These are phyloP conservation scores for Sphaeramia orbicularis DNA, from an alignment of 2,797 vertebrate genomes.

Conservation along the genomic window DNA sequence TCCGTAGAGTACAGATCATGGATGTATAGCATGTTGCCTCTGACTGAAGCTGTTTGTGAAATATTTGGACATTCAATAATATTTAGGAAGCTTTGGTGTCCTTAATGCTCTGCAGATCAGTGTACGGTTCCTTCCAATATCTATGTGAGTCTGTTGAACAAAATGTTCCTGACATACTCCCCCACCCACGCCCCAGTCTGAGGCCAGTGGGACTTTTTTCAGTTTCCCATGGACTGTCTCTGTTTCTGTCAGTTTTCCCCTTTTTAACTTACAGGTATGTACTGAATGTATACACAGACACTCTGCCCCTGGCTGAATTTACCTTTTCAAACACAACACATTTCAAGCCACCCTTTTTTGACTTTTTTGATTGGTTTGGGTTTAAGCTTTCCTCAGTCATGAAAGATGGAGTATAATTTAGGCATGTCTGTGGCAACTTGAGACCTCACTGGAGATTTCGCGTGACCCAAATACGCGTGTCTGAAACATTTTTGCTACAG, in stretches of 20 bases:
- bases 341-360: constrained; percentile 14
- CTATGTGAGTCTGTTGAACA: constrained; percentile 49
- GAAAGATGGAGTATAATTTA: constrained; percentile 5
- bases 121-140: neutral
- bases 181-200: constrained; percentile 32
- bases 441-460: no score
- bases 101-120: neutral
- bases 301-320: neutral
- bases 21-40: neutral
- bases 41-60: neutral
- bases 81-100: neutral
- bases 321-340: neutral
- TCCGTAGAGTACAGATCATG: neutral
- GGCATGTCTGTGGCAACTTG: neutral
- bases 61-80: neutral
- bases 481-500: neutral
- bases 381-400: neutral
- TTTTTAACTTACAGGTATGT: neutral
- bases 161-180: constrained; percentile 59
- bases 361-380: constrained; percentile 8
- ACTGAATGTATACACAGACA: neutral
- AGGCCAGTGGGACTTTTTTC: constrained; percentile 28
- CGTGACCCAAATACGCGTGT: neutral
- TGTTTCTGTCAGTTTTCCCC: neutral
- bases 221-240: neutral